These are phyloP conservation scores for Barypeithes pellucidus DNA, from an alignment of 2,888 invertebrate genomes.

Conservation along the genomic window DNA sequence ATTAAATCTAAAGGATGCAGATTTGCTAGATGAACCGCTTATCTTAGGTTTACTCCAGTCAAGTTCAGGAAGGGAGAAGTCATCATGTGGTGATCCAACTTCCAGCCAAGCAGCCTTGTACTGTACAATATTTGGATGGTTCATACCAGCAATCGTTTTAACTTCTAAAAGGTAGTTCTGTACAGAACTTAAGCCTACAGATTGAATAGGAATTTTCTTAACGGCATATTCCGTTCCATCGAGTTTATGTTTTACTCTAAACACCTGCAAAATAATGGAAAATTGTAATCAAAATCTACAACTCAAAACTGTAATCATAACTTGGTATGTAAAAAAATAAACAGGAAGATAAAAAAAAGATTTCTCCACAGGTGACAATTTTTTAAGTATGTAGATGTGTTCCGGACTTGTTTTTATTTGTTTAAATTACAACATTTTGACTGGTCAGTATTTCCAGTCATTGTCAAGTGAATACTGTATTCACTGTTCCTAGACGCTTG, in stretches of 20 bases:
- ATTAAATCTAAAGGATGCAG: conserved; percentile 5
- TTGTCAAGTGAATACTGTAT: no score
- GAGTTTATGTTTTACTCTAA: conserved; percentile 81
- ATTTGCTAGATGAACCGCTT: conserved; percentile 36
- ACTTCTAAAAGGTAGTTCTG: conserved; percentile 83
- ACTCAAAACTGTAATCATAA: no score
- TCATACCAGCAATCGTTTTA: conserved; percentile 84
- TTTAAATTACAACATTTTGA: no score
- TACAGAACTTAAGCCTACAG: conserved; percentile 77
- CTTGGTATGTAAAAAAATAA: no score
- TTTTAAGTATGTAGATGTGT: no score
- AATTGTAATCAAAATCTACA: no score
- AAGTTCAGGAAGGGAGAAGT: conserved; percentile 4
- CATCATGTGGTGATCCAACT: conserved; percentile 66
- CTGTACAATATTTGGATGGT: conserved; percentile 86
- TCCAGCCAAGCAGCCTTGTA: conserved; percentile 91
- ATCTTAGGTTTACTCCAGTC: conserved; percentile 66
- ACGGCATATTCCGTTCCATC: conserved; percentile 87
- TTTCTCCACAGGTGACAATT: no score
- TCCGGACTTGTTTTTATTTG: no score
- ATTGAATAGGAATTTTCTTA: conserved; percentile 82
- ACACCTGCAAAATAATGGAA: conserved; percentile 67
- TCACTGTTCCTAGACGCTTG: no score
- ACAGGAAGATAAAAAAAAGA: no score
- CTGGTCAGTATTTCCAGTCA: no score